Percentiles rank a stretch among this genome's conserved stretches.
phyloP scores from a whole-genome alignment of 2,113 vertebrate species.

The Nothobranchius kuhntae region DNA sequence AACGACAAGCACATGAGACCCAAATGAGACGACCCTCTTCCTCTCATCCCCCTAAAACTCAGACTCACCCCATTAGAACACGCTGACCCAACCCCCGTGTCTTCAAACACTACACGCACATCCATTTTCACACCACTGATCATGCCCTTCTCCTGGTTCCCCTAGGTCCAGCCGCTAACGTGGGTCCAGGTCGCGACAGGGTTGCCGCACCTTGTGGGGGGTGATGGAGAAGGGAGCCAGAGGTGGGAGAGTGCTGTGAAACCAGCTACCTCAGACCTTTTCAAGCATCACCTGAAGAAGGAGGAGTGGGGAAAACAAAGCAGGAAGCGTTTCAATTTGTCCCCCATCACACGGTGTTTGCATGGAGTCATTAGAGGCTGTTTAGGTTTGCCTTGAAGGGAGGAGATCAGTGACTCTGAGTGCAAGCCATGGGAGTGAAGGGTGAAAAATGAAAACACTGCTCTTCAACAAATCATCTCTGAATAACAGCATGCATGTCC shows the following conservation, averaged over 20 bases:
- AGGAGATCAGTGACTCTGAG: conserved; percentile 39
- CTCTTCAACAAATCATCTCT: conserved; percentile 70
- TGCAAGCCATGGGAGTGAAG: conserved; percentile 49
- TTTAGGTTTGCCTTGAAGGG: conserved; percentile 71
- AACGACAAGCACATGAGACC: conserved; percentile 62
- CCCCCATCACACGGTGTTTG: conserved; percentile 76
- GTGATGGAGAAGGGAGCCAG: conserved; percentile 79
- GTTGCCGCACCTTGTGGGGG: conserved; percentile 73
- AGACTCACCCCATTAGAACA: conserved; percentile 70
- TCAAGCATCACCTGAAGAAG: conserved; percentile 69
- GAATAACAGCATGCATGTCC: conserved; percentile 33
- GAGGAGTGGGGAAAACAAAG: conserved; percentile 22
- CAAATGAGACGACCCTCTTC: conserved; percentile 59
- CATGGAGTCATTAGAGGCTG: conserved; percentile 75
- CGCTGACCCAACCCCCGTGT: conserved; percentile 39
- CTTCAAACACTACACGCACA: conserved; percentile 46
- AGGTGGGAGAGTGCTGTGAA: conserved; percentile 41
- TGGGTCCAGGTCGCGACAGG: conserved; percentile 63
- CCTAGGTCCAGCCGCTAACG: conserved; percentile 25
- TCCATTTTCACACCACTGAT: conserved; percentile 56
- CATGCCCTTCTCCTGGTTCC: conserved; percentile 38
- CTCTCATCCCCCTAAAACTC: conserved; percentile 70
- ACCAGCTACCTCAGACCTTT: conserved; percentile 52
- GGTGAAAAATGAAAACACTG: conserved; percentile 70
- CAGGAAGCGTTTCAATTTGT: conserved; percentile 73